These are phyloP conservation scores for Erythrolamprus reginae DNA, from an alignment of 2,113 vertebrate genomes.

Conservation along the genomic window DNA sequence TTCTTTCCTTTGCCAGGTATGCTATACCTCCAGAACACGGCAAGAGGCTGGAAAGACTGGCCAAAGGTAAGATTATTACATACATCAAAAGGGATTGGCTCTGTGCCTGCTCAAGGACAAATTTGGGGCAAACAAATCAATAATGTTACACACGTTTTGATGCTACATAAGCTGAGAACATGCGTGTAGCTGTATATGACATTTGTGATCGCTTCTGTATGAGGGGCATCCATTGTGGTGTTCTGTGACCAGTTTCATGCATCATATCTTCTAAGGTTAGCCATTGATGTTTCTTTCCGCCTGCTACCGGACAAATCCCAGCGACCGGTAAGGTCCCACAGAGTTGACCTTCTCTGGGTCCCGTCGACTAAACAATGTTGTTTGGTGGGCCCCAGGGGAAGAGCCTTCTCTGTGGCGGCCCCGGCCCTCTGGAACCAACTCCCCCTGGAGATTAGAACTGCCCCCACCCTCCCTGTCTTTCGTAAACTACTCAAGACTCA, in stretches of 20 bases:
- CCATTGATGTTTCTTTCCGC: background rate
- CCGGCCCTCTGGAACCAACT: no score
- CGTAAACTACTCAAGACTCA: no score
- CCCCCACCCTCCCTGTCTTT: no score
- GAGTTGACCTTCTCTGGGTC: no score
- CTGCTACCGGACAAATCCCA: no score
- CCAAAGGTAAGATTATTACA: constrained; percentile 77
- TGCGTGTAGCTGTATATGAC: background rate
- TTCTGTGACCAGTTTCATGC: background rate
- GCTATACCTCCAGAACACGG: constrained; percentile 92
- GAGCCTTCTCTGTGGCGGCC: no score
- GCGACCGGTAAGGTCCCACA: no score
- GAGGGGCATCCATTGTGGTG: background rate
- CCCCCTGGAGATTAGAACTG: no score
- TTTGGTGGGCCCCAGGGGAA: no score
- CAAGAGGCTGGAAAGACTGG: constrained; percentile 91
- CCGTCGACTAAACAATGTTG: no score
- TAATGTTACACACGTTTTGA: background rate
- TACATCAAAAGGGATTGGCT: background rate
- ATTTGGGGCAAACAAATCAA: background rate
- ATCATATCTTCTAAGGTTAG: background rate
- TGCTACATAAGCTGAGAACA: background rate
- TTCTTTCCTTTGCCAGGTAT: constrained; percentile 76
- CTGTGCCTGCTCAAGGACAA: background rate
- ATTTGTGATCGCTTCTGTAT: background rate